Evolutionary conservation across 2,113 vertebrate species (phyloP).

Genomic region (Sialia sialis): DNA sequence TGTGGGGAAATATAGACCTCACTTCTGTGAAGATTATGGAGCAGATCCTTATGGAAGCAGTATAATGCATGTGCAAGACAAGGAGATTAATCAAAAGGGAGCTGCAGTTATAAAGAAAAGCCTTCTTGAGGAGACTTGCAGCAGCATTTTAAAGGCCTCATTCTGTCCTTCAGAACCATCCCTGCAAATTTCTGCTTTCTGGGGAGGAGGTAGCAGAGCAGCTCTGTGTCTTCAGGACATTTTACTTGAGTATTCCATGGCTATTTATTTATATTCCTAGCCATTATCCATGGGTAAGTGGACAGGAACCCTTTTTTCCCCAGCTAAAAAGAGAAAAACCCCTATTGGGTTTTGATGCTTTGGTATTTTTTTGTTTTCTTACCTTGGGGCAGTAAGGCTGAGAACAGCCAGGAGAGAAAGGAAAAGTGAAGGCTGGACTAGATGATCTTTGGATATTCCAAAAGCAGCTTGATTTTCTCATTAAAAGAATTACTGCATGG

Average conservation of each 20-base stretch:
- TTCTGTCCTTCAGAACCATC: not conserved
- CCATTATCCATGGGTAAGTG: not conserved
- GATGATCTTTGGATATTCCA: not conserved
- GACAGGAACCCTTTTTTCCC: not conserved
- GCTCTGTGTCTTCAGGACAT: not conserved
- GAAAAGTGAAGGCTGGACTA: not conserved
- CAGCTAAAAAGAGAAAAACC: not conserved
- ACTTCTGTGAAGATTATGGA: not conserved
- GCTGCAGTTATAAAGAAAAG: not conserved
- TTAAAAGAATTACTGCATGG: not conserved
- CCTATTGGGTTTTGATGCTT: not conserved
- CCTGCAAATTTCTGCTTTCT: not conserved
- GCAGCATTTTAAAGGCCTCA: not conserved
- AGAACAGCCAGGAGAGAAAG: not conserved
- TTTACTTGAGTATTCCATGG: not conserved
- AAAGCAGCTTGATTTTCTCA: not conserved
- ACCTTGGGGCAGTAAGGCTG: not conserved
- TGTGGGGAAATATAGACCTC: not conserved
- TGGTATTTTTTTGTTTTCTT: not conserved
- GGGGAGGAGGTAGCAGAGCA: not conserved
- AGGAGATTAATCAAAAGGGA: not conserved
- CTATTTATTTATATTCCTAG: not conserved
- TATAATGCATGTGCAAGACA: not conserved
- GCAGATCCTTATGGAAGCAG: not conserved
- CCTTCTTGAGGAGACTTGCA: not conserved